phyloP scores from a whole-genome alignment of 2,113 vertebrate genomes.

The Mesoclemmys tuberculata region DNA sequence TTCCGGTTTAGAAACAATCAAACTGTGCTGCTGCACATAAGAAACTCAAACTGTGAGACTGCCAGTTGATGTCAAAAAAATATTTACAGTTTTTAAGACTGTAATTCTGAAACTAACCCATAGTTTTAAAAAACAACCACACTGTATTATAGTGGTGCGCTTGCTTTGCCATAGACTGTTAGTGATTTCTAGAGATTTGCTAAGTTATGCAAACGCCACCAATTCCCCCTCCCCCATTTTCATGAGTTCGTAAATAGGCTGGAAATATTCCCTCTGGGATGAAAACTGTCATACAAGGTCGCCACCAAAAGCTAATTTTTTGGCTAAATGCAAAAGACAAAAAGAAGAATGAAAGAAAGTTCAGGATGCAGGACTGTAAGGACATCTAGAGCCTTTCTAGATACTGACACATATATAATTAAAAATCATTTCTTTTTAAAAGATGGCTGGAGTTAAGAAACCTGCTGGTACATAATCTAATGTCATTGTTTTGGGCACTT shows the following conservation, averaged over 20 bases:
- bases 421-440: neutral
- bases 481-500: neutral
- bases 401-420: neutral
- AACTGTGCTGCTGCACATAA: neutral
- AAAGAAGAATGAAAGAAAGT: neutral
- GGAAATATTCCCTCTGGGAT: neutral
- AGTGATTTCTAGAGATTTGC: neutral
- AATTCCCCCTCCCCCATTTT: neutral
- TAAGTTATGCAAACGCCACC: neutral
- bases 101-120: neutral
- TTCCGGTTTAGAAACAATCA: slow-evolving; percentile 52
- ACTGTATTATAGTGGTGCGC: neutral
- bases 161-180: neutral
- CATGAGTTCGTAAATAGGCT: neutral
- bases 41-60: neutral
- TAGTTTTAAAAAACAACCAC: neutral
- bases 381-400: neutral
- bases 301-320: neutral
- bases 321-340: neutral
- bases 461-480: neutral
- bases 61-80: slow-evolving; percentile 14
- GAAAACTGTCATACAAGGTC: neutral
- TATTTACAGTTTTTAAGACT: neutral
- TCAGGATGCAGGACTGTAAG: neutral
- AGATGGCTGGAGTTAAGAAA: neutral